Base-by-base conservation (phyloP, 2,888 invertebrate species). In the Scelioninae gen. 1 region DNA sequence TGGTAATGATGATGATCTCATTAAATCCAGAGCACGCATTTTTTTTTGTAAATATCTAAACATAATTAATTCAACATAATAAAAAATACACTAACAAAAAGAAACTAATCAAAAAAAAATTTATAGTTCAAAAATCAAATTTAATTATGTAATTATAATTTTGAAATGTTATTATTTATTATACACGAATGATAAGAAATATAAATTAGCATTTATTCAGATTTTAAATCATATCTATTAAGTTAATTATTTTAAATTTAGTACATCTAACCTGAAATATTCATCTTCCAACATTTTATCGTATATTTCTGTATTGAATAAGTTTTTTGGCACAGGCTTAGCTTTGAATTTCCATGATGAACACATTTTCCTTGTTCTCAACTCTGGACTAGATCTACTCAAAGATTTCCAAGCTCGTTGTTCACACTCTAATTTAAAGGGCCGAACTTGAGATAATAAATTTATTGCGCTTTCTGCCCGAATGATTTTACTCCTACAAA, bases 251-350 rank as follows among this genome's bases (percentile, higher is more conserved):
- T 7, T 34, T 34, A 34, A 34, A 34, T 43, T 43, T 55, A 65
- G n/a, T n/a, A n/a, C n/a, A n/a, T n/a, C 34, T 34, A 0, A 95
- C 95, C 95, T 94, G 90, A 95, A 95, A 92, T 95, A 96, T 84
- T 95, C 95, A 86, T 96, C 95, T 88, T 96, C 95, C 84, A 95
- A 94, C 93, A 95, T 95, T 89, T 95, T 95, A 83, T 95, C 94
- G 84, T 95, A 95, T 87, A 95, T 94, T 83, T 95, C 95, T 87
- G 95, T 95, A 13, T 95, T 95, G 88, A 95, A 96, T 23, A 96
- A 92, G 90, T 95, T 95, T 88, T 94, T 95, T 0, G 96, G 95
- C 9, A 96, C 94, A 0, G 96, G 95, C 84, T 95, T 94, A 0
- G 96, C 96, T 87, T 93, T 94, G 88, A 96, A 96, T 72, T 86